Base-by-base conservation (phyloP, 2,888 invertebrate genomes). In the Sinhomidia bicolor region DNA sequence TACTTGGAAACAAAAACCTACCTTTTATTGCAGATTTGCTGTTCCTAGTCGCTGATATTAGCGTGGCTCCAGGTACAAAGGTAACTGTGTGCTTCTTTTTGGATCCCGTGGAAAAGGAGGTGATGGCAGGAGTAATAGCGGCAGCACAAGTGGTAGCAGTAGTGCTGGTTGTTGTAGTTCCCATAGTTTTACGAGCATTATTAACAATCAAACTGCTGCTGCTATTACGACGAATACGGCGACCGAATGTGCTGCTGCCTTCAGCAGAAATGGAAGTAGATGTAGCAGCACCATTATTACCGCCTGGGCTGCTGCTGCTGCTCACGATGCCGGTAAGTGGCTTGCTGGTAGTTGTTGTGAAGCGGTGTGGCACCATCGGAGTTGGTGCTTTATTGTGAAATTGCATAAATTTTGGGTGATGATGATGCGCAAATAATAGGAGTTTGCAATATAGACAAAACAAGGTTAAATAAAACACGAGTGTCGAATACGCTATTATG, bases 211-310 rank as follows among this genome's bases (percentile, higher is more conserved):
- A 12, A 17, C 81, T 74, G 26, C 81, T 57, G 36, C 81, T 87
- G 86, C 74, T 87, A 41, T 81, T 87, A 9, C 86, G 76, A 60
- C 84, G 71, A 51, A 32, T 29, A 6, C 86, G 71, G 0, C 86
- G 81, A 10, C 9, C 26, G 57, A 81, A 51, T 41, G 81, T 65
- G 54, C n/a, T 79, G 47, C 74, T 47, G 20, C 71, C 80, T 23
- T 12, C 14, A 17, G 14, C 6, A 12, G 26, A 3, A 23, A 29
- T 12, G 14, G 20, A 12, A 10, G 14, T 10, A 29, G 20, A 17
- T 23, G 23, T 44, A 54, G 3, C 51, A 51, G 54, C 54, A n/a
- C 36, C 47, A 17, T 14, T 80, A 12, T 17, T n/a, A 29, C 41
- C 23, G 36, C 26, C 23, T 47, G 12, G 7, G 36, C 32, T 12